Evolutionary conservation across 1,140 invertebrate species (phyloP).

Genomic region (Fopius arisanus): DNA sequence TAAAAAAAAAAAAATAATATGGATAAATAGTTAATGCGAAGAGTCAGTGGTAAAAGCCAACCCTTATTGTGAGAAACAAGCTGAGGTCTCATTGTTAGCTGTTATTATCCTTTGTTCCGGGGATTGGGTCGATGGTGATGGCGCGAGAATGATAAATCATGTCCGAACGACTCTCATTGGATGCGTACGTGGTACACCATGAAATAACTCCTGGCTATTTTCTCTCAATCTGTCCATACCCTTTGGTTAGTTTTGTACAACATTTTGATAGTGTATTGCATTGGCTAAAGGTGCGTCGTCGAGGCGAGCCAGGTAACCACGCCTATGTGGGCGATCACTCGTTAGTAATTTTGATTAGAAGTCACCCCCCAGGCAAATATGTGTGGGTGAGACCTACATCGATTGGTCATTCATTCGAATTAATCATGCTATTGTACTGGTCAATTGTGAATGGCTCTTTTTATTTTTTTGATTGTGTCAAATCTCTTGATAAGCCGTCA

Average conservation of each 20-base stretch:
- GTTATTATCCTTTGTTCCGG: slow-evolving; percentile 12
- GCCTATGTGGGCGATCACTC: slow-evolving; percentile 20
- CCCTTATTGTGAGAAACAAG: neutral
- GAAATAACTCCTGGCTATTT: slow-evolving; percentile 16
- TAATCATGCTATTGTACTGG: neutral
- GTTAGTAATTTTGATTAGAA: slow-evolving; percentile 18
- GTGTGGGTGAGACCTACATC: slow-evolving; percentile 1
- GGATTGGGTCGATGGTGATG: neutral
- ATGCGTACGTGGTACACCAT: slow-evolving; percentile 9
- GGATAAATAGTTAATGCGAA: neutral
- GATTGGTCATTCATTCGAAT: neutral
- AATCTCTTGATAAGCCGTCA: no score
- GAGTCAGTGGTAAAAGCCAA: neutral
- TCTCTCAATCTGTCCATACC: neutral
- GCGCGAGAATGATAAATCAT: slow-evolving; percentile 21
- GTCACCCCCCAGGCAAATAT: neutral
- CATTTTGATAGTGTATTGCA: neutral
- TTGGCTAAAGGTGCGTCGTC: slow-evolving; percentile 11
- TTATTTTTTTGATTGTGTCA: no score
- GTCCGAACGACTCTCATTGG: slow-evolving; percentile 12
- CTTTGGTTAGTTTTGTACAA: neutral
- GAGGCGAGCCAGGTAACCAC: neutral
- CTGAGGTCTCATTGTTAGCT: neutral
- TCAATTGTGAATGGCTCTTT: no score
- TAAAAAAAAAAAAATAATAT: neutral